Conservation (phyloP, 2,888 invertebrate species). For the Thereva unica region DNA sequence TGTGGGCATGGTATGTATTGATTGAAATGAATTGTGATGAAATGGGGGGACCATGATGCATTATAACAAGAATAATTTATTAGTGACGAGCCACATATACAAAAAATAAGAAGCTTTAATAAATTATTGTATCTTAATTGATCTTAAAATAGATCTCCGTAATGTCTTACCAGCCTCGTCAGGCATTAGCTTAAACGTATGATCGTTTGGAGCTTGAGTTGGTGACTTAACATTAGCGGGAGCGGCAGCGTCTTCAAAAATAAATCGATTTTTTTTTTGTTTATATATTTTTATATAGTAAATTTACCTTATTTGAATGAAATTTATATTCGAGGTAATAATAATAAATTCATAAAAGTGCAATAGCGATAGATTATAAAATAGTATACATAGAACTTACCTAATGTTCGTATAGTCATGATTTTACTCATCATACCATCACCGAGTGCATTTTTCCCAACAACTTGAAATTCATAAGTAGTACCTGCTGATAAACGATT, state of each 20-base stretch:
- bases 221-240: conserved; percentile 61
- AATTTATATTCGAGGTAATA: conserved; percentile 11
- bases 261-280: conserved; percentile 17
- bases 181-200: conserved; percentile 69
- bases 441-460: conserved; percentile 91
- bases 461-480: conserved; percentile 93
- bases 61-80: background rate
- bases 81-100: conserved; percentile 18
- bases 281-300: conserved; percentile 10
- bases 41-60: conserved; percentile 2
- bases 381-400: conserved; percentile 62
- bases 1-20: no score
- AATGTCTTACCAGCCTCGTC: conserved; percentile 71
- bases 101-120: conserved; percentile 9
- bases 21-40: background rate
- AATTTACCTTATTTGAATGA: conserved; percentile 6
- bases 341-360: background rate
- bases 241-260: conserved; percentile 56
- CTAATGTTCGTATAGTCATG: conserved; percentile 85
- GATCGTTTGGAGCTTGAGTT: conserved; percentile 68
- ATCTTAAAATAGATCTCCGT: background rate
- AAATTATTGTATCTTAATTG: conserved; percentile 3
- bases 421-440: conserved; percentile 96
- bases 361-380: conserved; percentile 6
- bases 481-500: conserved; percentile 88